A percentile compares a stretch with the other conserved stretches of the same genome.
These are phyloP conservation scores for Drosophila tripunctata DNA, from an alignment of 2,888 invertebrate species.

Conservation along the genomic window DNA sequence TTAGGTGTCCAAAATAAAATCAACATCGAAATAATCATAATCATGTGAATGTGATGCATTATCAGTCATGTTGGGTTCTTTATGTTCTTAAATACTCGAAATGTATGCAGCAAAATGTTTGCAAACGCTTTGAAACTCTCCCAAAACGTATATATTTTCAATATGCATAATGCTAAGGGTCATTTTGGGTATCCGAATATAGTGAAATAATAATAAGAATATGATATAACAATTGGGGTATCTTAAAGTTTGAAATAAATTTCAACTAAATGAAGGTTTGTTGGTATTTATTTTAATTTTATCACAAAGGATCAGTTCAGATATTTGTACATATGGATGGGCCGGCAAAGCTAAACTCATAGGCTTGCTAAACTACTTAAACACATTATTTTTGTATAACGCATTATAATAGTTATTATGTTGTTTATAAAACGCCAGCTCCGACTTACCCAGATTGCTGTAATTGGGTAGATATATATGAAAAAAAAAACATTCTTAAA, in stretches of 20 bases:
- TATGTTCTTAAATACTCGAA: constrained; percentile 2
- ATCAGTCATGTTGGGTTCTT: constrained; percentile 14
- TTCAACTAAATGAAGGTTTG: too few species aligned
- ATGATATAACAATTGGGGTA: not conserved
- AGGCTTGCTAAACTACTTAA: constrained; percentile 68
- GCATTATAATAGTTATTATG: constrained; percentile 48
- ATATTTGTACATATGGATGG: constrained; percentile 50
- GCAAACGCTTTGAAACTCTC: constrained; percentile 3
- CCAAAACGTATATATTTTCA: constrained; percentile 1
- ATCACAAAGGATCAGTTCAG: constrained; percentile 11
- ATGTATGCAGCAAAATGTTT: constrained; percentile 9
- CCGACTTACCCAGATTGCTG: constrained; percentile 73
- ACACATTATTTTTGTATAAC: constrained; percentile 54
- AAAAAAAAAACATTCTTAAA: constrained; percentile 12
- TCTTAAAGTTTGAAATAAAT: constrained; percentile 3
- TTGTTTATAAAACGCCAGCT: constrained; percentile 54
- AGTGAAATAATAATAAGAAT: not conserved
- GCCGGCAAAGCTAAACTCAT: constrained; percentile 70
- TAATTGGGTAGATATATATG: constrained; percentile 42
- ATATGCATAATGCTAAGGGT: not conserved
- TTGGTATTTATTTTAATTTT: not conserved
- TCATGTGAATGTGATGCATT: constrained; percentile 28
- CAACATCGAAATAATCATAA: constrained; percentile 2
- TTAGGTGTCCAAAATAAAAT: constrained; percentile 15
- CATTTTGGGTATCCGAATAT: not conserved